Evolutionary conservation across 2,797 vertebrate genomes (phyloP), one percentile per base, ranked within the genome.

Genomic region (Sebastes kiyomatsui): DNA sequence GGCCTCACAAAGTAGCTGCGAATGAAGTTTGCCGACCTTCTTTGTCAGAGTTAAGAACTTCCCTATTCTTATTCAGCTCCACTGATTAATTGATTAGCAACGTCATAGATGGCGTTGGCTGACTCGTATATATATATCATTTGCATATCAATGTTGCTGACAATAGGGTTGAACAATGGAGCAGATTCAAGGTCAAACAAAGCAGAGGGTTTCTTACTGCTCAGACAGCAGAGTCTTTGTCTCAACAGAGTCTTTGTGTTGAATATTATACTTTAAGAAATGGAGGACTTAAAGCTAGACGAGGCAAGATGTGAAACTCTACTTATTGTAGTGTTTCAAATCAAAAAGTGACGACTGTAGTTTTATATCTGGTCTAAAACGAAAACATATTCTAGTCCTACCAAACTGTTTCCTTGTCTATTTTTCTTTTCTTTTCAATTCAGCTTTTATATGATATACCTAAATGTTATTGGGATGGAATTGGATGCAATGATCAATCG

Each of bases 401-500:
- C 88, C 87, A 90, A 87, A 92, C 82, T 35, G 64, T 74, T 56
- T 85, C 87, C 81, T 75, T 72, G 67, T 83, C 77, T 33, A 58
- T 90, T 87, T 88, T 58, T 49, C 83, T 91, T 87, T 55, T 84
- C 84, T 80, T 75, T 86, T 30, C 28, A 28, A 32, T 32, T 93
- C 90, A 87, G 88, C 90, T 94, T 93, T 95, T 94, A 86, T 91
- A 89, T 68, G 79, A 92, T 94, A 90, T 93, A 93, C 93, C 92
- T 95, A 94, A 96, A 95, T 96, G 95, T 96, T 95, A 94, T 0
- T 10, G 35, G 35, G 12, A 38, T 38, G 35, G 35, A 38, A 38
- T 38, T 38, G 35, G 35, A 38, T 38, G 35, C 35, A 6, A 38
- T 38, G 35, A 38, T 38, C 35, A 38, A 38, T 38, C 35, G 35